Evolutionary conservation across 37 sponge, comb jelly and placozoan genomes (phyloP).

Genomic region (Diacarnus erythraeanus): DNA sequence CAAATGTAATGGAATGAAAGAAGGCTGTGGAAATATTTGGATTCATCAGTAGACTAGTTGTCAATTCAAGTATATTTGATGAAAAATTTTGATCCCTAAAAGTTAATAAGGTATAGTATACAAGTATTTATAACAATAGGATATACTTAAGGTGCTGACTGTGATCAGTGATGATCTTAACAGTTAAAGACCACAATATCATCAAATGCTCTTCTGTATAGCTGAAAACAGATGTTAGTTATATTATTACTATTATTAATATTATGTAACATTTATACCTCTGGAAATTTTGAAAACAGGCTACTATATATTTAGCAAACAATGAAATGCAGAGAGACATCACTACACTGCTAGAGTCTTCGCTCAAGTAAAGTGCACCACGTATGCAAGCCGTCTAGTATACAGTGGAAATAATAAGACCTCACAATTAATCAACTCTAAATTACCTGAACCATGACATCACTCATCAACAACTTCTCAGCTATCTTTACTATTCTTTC

Average conservation of each 20-base stretch:
- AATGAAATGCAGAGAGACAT: constrained; percentile 5
- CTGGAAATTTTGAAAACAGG: constrained; percentile 4
- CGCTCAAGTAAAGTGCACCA: constrained; percentile 62
- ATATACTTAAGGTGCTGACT: constrained; percentile 38
- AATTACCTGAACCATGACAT: constrained; percentile 52
- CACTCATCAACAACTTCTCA: constrained; percentile 50
- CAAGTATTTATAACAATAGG: not conserved
- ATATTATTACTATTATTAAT: not conserved
- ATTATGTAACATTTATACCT: constrained; percentile 17
- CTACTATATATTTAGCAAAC: constrained; percentile 26
- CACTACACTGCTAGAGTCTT: constrained; percentile 34
- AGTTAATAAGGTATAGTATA: not conserved
- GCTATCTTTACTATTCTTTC: constrained; percentile 46
- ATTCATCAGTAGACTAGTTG: constrained; percentile 17
- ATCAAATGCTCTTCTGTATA: constrained; percentile 26
- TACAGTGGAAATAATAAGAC: not conserved
- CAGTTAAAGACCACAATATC: constrained; percentile 42
- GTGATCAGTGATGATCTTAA: constrained; percentile 1
- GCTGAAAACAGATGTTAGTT: constrained; percentile 8
- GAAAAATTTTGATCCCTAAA: constrained; percentile 30
- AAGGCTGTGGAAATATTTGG: constrained; percentile 38
- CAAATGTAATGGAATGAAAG: constrained; percentile 39
- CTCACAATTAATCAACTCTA: not conserved
- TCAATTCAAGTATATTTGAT: constrained; percentile 9
- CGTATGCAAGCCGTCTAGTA: constrained; percentile 51